Base-by-base conservation (phyloP, 2,888 invertebrate species). In the Metopia argyrocephala region DNA sequence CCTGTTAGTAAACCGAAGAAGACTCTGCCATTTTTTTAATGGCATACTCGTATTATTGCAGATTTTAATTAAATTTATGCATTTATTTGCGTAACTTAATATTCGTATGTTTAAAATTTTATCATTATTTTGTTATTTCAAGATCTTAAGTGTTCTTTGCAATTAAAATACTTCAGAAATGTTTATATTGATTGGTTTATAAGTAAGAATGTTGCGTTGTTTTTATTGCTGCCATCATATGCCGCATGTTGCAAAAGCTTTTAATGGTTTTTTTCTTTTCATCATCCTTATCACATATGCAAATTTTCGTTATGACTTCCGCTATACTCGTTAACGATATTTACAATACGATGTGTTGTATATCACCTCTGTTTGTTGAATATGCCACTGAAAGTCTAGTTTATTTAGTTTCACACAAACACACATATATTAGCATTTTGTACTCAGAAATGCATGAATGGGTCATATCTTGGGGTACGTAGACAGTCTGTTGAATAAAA, bases 251-350 rank as follows among this genome's bases (percentile, higher is more conserved):
- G 1, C 38, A 38, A 9, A 38, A 38, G 38, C 38, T 38, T 38
- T 38, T 38, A 12, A 12, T 6, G 9, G 38, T 7, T 21, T 28
- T 28, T 46, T 4, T 28, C 57, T 48, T 38, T 25, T 27, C 38
- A 76, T 69, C 62, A 45, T 61, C 61, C 68, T 76, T 50, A 57
- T 27, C 15, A 27, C 54, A 64, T 83, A 79, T 79, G 82, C 75
- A 82, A 83, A 83, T 82, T 75, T 78, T 59, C n/a, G n/a, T 61
- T 73, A 82, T 82, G 82, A 83, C 82, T 83, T 83, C 83, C 83
- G 83, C 71, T 73, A 38, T 31, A 38, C 38, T 38, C 31, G 12
- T 38, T 66, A 45, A 56, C 50, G 68, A 23, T 48, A 27, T 18
- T 20, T 20, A 31, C 25, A 18, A 27, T 38, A 12, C 15, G 15